These are phyloP conservation scores for Cheilosia soror DNA, from an alignment of 2,888 invertebrate genomes.

Conservation along the genomic window DNA sequence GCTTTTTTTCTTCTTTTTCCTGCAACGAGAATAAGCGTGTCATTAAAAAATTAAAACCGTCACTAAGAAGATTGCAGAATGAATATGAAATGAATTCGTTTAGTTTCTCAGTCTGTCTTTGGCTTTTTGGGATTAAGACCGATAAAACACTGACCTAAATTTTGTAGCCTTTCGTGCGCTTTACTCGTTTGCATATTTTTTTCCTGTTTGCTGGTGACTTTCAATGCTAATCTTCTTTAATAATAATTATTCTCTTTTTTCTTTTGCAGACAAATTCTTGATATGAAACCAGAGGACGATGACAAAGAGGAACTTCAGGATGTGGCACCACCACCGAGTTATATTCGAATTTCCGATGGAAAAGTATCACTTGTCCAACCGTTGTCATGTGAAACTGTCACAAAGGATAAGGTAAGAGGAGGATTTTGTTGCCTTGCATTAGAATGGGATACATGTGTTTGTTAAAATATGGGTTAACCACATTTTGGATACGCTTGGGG, in stretches of 20 bases:
- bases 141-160: conserved; percentile 71
- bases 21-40: conserved; percentile 57
- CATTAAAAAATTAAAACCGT: conserved; percentile 63
- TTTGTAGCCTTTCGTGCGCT: conserved; percentile 2
- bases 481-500: conserved; percentile 40
- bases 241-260: conserved; percentile 6
- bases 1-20: conserved; percentile 7
- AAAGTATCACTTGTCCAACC: conserved; percentile 76
- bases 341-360: conserved; percentile 76
- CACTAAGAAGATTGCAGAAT: conserved; percentile 59
- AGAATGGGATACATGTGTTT: conserved; percentile 38
- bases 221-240: conserved; percentile 34
- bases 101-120: conserved; percentile 1
- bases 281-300: conserved; percentile 69
- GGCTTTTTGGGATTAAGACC: conserved; percentile 37
- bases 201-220: conserved; percentile 5
- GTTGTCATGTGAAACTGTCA: conserved; percentile 65
- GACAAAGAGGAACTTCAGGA: conserved; percentile 76
- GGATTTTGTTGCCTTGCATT: not conserved
- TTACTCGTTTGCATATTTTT: not conserved
- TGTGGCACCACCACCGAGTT: conserved; percentile 75
- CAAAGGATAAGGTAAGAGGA: conserved; percentile 71
- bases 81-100: conserved; percentile 68
- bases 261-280: conserved; percentile 68
- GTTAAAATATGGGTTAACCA: conserved; percentile 40